Evolutionary conservation across 2,113 vertebrate species (phyloP), one percentile per base, ranked within the genome.

Genomic region (Mixornis gularis): DNA sequence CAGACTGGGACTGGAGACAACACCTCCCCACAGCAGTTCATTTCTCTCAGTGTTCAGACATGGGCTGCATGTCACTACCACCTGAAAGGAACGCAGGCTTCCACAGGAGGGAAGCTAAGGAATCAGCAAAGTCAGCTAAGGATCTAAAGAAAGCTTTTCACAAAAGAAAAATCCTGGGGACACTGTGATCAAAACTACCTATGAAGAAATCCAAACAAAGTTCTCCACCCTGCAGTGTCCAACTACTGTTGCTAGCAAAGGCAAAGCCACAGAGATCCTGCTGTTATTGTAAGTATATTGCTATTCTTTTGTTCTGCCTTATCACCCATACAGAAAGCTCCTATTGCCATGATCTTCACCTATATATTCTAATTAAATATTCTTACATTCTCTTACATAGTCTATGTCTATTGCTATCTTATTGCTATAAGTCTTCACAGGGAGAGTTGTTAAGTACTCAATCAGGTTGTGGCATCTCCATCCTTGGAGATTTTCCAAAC

Each of bases 401-500:
- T 66, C 76, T 87, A 52, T 56, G 70, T 66, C 52, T 85, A 17
- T 62, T 89, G 70, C 81, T 89, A 17, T 53, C 32, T 76, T 72
- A 72, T 7, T 82, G 68, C 81, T 87, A 1, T 40, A 85, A 82
- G 85, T 63, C 55, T 87, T 95, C 68, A 91, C 40, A 70, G 51
- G 66, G 48, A 93, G 79, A 89, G 43, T 34, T 81, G 73, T 85
- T 92, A 87, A 85, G 63, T 1, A 7, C 59, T 82, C 87, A 78
- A 65, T 85, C 40, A 62, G 74, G 90, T 69, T 92, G 79, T 91
- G 76, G 79, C 82, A 87, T 46, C 85, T 96, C 55, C 55, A 82
- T 94, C 95, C 95, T 85, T 51, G 13, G 92, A 95, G 93, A 94
- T 87, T 95, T 93, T 95, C 51, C 78, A 87, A 96, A 95, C 79